Evolutionary conservation across 2,797 vertebrate genomes (phyloP), one percentile per base, ranked within the genome.

Genomic region (Halcyon leucocephala): DNA sequence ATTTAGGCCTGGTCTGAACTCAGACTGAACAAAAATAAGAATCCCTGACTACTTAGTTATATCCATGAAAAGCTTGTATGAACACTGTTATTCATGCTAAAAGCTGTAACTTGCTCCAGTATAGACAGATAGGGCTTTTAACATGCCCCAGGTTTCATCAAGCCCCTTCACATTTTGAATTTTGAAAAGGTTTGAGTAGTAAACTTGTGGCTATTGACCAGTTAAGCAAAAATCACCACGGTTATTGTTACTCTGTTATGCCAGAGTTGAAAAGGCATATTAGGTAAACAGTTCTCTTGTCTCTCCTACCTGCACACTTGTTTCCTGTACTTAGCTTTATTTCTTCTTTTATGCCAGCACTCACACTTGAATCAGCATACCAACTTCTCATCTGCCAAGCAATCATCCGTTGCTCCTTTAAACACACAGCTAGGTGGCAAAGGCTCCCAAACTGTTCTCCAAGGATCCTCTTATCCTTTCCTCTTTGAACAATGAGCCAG

Each of bases 261-360:
- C 28, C 18, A 9, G 66, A 90, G 70, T 44, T 92, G 28, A 79
- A 89, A 77, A 85, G 71, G 80, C 35, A 35, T 46, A 67, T 84
- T 35, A 83, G 48, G 74, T 94, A 89, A 96, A 93, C 21, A n/a
- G 80, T 78, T 73, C 44, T 35, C 77, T 77, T 66, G 20, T 57
- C 60, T 64, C 66, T 90, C 87, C 88, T 73, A 76, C 83, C 86
- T 93, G 69, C 89, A 80, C 67, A 55, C 33, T 95, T 86, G 87
- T 96, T 97, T 97, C 95, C 95, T 88, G 33, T 93, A 82, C 89
- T 95, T 83, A 94, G 74, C 57, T 96, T 95, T 86, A 71, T 92
- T 78, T 93, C 85, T 97, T 94, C 77, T 89, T 93, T 93, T 76
- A 14, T 83, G 78, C 71, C 89, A 91, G 73, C 83, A 90, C 89